Base-by-base conservation (phyloP, 2,888 invertebrate genomes). In the Argyresthia goedartella region DNA sequence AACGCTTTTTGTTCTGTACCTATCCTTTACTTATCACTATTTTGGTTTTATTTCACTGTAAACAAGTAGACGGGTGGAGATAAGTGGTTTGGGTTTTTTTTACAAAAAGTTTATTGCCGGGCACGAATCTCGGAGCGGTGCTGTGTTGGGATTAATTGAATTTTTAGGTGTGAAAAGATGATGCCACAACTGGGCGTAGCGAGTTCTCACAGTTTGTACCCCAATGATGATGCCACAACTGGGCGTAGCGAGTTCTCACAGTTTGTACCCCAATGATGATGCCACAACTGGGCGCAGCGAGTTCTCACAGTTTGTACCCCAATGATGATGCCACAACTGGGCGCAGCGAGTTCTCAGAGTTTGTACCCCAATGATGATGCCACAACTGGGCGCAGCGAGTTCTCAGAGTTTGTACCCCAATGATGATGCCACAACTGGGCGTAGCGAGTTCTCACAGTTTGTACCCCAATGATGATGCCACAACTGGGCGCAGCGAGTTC, bases 81-180 rank as follows among this genome's bases (percentile, higher is more conserved):
- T 46, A 53, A 53, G 49, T 49, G 15, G 44, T 41, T 15, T 25
- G 33, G 69, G 65, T 74, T 76, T 66, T 73, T 64, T 55, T 61
- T 61, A 74, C 60, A 76, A 80, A 80, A 81, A 77, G 75, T 77
- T 77, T 51, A 81, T 81, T 77, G 80, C 78, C 46, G 76, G 80
- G 80, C 84, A 82, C 81, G 82, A 81, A 71, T 71, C 71, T 65
- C 59, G 63, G 69, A 69, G 69, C 61, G 65, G 70, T 75, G 74
- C 73, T 33, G 25, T 63, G 66, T 60, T 56, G 62, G 76, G 76
- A 79, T 81, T 82, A 84, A 85, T 85, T 85, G 82, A 85, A 85
- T 85, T 81, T 80, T 79, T 76, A 78, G 78, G 80, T 81, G 80
- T 77, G 76, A 82, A 81, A 71, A 72, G 72, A 68, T 65, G 66